Evolutionary conservation across 1,140 invertebrate genomes (phyloP), one percentile per base, ranked within the genome.

Genomic region (Ceratosolen solmsi): DNA sequence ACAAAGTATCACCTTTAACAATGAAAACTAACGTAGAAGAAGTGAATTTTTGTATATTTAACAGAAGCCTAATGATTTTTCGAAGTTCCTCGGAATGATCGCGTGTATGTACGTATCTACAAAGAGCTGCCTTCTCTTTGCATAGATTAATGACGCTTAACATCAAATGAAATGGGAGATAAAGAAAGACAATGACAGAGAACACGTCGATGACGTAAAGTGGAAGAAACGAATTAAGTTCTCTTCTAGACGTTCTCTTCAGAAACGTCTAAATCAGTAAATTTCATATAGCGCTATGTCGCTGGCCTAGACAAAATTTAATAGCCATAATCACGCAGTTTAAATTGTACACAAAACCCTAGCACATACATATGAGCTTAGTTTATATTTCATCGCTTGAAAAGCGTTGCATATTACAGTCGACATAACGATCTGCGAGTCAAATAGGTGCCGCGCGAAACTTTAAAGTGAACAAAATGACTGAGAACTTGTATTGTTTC

Each of bases 51-150:
- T n/a, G 30, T n/a, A 49, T 11, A 49, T 46, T 20, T 9, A 25
- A 49, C 38, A 33, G 7, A 25, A 71, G 41, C 41, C 11, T 46
- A 30, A 71, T n/a, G 22, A 15, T 49, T 60, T 56, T 71, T 56
- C 49, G 13, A 60, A 60, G 54, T 80, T 80, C 79, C 79, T 73
- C 79, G 56, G 49, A 54, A 58, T 71, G 65, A 71, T 79, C 77
- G 17, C 30, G 33, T 13, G n/a, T 38, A 49, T 22, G 25, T 33
- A 79, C 20, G 51, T 79, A 71, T 49, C 65, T 74, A 58, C 11
- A 71, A 49, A 76, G 54, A 41, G 25, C 38, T 76, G 33, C n/a
- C 49, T 30, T 71, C 68, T 36, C n/a, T 79, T 71, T 51, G 65
- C 60, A 20, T 75, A 25, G 20, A 75, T 56, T 33, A 30, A 41